Percentiles rank a stretch among this genome's conserved stretches.
phyloP scores from a whole-genome alignment of 37 sponge, comb jelly and placozoan species.

The Agelas oroides region DNA sequence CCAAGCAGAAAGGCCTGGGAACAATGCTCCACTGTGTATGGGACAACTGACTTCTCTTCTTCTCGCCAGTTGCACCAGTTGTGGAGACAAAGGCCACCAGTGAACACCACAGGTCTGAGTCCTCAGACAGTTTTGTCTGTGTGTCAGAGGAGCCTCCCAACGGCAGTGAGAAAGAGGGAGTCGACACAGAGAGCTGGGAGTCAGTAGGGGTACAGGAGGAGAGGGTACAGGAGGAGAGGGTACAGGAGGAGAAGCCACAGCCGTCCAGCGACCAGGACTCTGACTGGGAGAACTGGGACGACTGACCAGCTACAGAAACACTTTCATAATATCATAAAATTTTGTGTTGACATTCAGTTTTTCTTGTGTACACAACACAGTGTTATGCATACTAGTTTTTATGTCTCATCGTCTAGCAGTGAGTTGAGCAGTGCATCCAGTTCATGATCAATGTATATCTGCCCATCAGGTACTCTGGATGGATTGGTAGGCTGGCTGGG shows the following conservation, averaged over 20 bases:
- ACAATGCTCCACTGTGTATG: no score
- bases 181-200: conserved; percentile 35
- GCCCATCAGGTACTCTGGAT: no score
- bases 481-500: not conserved
- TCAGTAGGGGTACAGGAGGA: conserved; percentile 4
- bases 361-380: no score
- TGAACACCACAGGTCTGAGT: conserved; percentile 49
- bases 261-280: not conserved
- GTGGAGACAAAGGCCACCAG: not conserved
- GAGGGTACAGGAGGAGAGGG: conserved; percentile 14
- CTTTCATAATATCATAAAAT: no score
- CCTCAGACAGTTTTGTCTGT: conserved; percentile 75
- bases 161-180: not conserved
- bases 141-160: conserved; percentile 41
- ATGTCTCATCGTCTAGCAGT: not conserved
- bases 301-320: not conserved
- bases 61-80: no score
- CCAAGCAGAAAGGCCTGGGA: no score
- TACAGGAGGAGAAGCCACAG: not conserved
- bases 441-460: no score
- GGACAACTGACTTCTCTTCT: no score
- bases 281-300: conserved; percentile 74
- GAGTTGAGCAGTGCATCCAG: no score
- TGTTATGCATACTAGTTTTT: no score
- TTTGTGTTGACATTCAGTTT: conserved; percentile 4